These are phyloP conservation scores for Podiceps cristatus DNA, from an alignment of 2,113 vertebrate species.

Conservation along the genomic window DNA sequence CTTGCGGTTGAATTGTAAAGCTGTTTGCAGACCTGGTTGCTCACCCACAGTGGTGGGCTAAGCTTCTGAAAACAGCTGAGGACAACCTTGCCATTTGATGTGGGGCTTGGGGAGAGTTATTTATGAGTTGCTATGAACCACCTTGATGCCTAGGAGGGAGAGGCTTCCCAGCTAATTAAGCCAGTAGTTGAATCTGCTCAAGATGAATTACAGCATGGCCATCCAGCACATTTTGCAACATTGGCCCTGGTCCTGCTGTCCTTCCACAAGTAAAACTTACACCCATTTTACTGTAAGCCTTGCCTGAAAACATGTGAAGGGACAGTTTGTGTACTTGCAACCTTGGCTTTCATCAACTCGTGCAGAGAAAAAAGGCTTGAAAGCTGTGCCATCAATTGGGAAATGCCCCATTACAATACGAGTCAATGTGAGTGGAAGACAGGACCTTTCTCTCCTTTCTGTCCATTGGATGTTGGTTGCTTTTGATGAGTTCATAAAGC, in stretches of 20 bases:
- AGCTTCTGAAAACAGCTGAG: slow-evolving; percentile 15
- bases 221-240: neutral
- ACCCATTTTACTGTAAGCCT: neutral
- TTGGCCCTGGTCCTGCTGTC: neutral
- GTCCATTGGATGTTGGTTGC: neutral
- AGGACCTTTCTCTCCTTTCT: neutral
- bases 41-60: neutral
- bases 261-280: neutral
- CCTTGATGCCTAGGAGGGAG: neutral
- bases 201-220: neutral
- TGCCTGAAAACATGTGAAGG: neutral
- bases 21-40: slow-evolving; percentile 11
- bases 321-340: too few species aligned
- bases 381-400: accelerated
- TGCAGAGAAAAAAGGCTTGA: neutral
- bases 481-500: neutral
- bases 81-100: slow-evolving; percentile 44
- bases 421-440: accelerated
- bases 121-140: neutral
- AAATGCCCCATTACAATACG: accelerated
- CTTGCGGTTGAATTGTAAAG: slow-evolving; percentile 15
- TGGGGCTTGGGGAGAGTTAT: slow-evolving; percentile 28
- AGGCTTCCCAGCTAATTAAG: neutral
- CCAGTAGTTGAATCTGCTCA: neutral
- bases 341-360: neutral